Base-by-base conservation (phyloP, 2,888 invertebrate genomes). In the Ornithoptera alexandrae region DNA sequence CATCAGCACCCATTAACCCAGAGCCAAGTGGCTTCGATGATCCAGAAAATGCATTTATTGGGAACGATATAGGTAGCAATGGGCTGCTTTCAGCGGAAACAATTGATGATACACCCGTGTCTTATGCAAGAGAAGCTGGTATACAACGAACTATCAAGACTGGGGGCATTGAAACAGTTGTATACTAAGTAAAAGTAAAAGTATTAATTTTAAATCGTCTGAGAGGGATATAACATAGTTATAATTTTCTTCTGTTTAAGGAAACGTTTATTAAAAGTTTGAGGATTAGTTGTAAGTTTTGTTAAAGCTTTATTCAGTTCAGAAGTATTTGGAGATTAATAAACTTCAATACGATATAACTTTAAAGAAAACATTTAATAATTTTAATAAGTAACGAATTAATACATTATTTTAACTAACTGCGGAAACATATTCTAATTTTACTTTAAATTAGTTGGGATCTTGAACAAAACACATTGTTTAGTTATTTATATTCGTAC, bases 121-220 rank as follows among this genome's bases (percentile, higher is more conserved):
- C 88, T 1, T 87, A 87, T 77, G 78, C 85, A 20, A 81, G 93
- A 75, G 85, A 88, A 72, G 88, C 90, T 71, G 89, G 92, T 36
- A 81, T 92, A 75, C 87, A 90, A 70, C 86, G 89, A 18, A 75
- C 79, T n/a, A 76, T 85, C 0, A 87, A 88, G 3, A 90, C 88
- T 1, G 90, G 87, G 7, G 88, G 86, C 3, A 74, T 87, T 18
- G 85, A 92, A 78, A 85, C 86, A 8, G 67, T 90, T 69, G 83
- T 82, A 8, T 91, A 90, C 76, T 90, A 85, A 22, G 22, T 22
- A 22, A 74, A 57, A 20, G 39, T 57, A 57, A 46, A 46, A 46
- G 15, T 2, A 17, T 50, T 17, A 2, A 15, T 18, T 15, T 50
- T 50, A 50, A 17, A 50, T 15, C 5, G 50, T 1, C 15, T 2